Percentiles rank a stretch among this genome's conserved stretches.
Conservation (phyloP, 2,888 invertebrate species). For the Saturnia pavonia region DNA sequence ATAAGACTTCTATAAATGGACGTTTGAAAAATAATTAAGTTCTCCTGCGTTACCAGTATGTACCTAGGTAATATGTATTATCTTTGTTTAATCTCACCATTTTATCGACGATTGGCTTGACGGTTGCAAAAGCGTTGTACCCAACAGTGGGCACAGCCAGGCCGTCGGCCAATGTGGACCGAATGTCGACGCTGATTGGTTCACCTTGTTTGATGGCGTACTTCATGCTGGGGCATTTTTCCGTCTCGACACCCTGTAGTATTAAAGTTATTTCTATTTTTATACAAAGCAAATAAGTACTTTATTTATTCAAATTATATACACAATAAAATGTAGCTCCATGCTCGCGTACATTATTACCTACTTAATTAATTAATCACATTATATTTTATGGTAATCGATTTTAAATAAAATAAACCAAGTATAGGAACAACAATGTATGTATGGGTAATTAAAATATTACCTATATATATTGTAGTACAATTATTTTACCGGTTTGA, state of each 20-base stretch:
- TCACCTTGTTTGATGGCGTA: constrained; percentile 86
- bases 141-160: constrained; percentile 94
- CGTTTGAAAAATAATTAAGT: too few species aligned
- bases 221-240: constrained; percentile 93
- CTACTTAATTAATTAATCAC: too few species aligned
- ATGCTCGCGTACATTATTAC: too few species aligned
- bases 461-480: too few species aligned
- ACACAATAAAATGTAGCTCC: background rate
- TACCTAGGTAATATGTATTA: background rate
- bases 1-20: too few species aligned
- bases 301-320: background rate
- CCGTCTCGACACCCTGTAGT: constrained; percentile 93
- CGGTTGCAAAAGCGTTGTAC: constrained; percentile 91
- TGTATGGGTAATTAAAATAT: too few species aligned
- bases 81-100: constrained; percentile 73
- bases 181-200: constrained; percentile 85
- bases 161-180: constrained; percentile 93
- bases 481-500: too few species aligned
- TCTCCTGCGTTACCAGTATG: too few species aligned
- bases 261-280: background rate
- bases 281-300: background rate
- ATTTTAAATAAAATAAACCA: too few species aligned
- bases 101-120: constrained; percentile 87
- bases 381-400: too few species aligned
- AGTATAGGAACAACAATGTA: too few species aligned